Percentiles rank a stretch among this genome's conserved stretches.
phyloP scores from a whole-genome alignment of 2,113 vertebrate species.

The pig (Sus scrofa) region DNA sequence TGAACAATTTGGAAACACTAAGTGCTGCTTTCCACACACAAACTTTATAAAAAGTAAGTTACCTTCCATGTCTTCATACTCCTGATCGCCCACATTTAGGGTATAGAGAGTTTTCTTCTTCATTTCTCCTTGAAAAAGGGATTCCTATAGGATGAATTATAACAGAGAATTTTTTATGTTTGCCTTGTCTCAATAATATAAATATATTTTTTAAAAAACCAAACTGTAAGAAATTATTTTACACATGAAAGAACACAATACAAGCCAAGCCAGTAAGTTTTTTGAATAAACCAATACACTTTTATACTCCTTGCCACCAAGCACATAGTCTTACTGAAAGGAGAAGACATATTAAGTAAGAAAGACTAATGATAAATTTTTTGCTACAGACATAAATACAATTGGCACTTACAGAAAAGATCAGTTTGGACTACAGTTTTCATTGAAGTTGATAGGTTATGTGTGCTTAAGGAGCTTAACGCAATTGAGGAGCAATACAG shows the following conservation, averaged over 20 bases:
- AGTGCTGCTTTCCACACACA: constrained; percentile 50
- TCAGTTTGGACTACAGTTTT: constrained; percentile 17
- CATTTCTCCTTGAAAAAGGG: constrained; percentile 82
- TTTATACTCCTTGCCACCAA: constrained; percentile 40
- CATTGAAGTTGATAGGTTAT: neutral
- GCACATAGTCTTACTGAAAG: constrained; percentile 22
- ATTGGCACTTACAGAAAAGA: neutral
- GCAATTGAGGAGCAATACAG: neutral
- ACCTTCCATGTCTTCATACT: constrained; percentile 87
- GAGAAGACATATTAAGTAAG: constrained; percentile 30
- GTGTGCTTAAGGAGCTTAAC: neutral
- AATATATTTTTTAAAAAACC: neutral
- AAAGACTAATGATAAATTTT: constrained; percentile 9
- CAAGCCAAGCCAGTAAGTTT: neutral
- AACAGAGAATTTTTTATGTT: constrained; percentile 58
- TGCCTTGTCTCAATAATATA: neutral
- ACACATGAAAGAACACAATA: constrained; percentile 53
- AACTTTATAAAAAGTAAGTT: constrained; percentile 64
- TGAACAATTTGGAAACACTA: neutral
- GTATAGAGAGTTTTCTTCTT: constrained; percentile 85
- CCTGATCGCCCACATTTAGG: constrained; percentile 82
- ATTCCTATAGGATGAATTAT: constrained; percentile 71
- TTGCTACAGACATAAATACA: constrained; percentile 18
- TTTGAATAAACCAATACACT: neutral
- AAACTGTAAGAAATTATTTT: constrained; percentile 51